A percentile compares a stretch with the other conserved stretches of the same genome.
These are phyloP conservation scores for Prunella strophiata DNA, from an alignment of 2,797 vertebrate species.

Conservation along the genomic window DNA sequence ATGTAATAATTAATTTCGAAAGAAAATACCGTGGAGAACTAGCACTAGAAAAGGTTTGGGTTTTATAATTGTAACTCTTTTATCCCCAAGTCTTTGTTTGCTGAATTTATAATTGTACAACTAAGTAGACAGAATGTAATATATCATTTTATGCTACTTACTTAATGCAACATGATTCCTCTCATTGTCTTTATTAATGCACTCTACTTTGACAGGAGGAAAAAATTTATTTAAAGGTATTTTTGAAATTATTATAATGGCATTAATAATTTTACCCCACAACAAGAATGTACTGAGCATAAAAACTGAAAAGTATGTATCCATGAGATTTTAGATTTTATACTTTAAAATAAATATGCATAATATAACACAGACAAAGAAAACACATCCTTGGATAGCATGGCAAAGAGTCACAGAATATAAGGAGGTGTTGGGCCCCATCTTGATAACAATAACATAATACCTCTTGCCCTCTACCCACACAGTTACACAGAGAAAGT, in stretches of 20 bases:
- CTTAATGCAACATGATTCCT: not conserved
- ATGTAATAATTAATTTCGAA: not conserved
- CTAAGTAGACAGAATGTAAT: not conserved
- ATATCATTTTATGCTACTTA: not conserved
- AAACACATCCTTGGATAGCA: not conserved
- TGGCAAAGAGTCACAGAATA: not conserved
- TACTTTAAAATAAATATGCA: not conserved
- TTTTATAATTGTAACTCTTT: not conserved
- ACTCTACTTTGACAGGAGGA: not conserved
- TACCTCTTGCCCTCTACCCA: rapidly evolving
- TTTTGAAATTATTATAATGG: not conserved
- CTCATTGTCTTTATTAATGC: not conserved
- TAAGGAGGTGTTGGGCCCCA: not conserved
- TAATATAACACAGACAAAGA: not conserved
- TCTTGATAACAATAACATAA: not conserved
- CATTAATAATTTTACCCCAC: not conserved
- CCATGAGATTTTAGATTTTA: not conserved
- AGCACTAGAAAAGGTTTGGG: not conserved
- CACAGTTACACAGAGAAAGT: not conserved
- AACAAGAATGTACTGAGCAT: not conserved
- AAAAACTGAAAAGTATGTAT: not conserved
- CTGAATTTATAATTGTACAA: not conserved
- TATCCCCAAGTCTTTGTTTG: not conserved
- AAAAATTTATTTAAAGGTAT: not conserved
- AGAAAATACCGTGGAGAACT: not conserved